Base-by-base conservation (phyloP, 2,888 invertebrate species). In the Tryphoninae sp. region DNA sequence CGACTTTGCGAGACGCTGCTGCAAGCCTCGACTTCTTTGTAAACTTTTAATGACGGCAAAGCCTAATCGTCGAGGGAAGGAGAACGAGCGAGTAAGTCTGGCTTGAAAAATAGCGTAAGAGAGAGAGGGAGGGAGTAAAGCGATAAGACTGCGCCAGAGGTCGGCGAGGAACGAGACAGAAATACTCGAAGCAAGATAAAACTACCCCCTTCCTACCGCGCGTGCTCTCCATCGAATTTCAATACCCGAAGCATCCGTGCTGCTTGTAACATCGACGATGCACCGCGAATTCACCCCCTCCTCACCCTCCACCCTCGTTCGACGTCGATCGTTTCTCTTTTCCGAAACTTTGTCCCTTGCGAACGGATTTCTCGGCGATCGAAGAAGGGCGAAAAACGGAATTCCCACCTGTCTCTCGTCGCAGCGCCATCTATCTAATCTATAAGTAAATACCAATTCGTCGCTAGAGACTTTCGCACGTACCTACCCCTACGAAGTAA, bases 11-110 rank as follows among this genome's bases (percentile, higher is more conserved):
- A 86, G 33, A 88, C 86, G 6, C 65, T 58, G 7, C 40, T 62
- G 62, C 88, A 55, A 73, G 53, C 74, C 19, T 89, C 85, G 87
- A 88, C 90, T 91, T 91, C 90, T 91, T 92, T 91, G 91, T 91
- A 92, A 92, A 92, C 91, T 92, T 92, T 92, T 92, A 92, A 92
- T 92, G 92, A 92, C 90, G 91, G 90, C 89, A 87, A 90, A 90
- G 90, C 91, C 90, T 92, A 92, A 92, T 92, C 91, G 82, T 53
- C 45, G 71, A 49, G 40, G 64, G 40, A 59, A 90, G 89, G 85
- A 89, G 86, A 88, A 86, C 84, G 87, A 87, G 67, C 45, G 72
- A 33, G 59, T n/a, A 33, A 42, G 26, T 59, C 23, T 55, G 55
- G 16, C 49, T 76, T 9, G 84, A 86, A 83, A 81, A 83, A 73